Percentiles rank a stretch among this genome's conserved stretches.
Evolutionary conservation across 2,113 vertebrate species (phyloP).

Genomic region (Charina bottae): DNA sequence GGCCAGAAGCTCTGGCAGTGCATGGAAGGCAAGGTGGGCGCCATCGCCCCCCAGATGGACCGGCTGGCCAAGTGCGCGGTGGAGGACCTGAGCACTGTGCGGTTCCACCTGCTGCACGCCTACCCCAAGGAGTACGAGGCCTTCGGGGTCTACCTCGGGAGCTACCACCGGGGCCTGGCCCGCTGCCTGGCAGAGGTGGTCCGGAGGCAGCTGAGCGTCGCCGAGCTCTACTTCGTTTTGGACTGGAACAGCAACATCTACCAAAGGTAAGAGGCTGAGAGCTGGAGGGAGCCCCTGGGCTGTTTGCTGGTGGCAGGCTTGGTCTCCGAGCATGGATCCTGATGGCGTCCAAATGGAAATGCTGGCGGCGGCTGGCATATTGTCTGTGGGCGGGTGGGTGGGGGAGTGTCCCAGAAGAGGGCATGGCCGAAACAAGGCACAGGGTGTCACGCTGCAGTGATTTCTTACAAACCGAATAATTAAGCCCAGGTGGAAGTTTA

Average conservation of each 20-base stretch:
- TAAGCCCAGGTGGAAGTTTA: not conserved
- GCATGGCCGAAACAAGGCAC: not conserved
- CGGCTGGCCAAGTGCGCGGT: constrained; percentile 73
- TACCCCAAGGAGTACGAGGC: constrained; percentile 83
- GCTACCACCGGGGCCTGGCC: constrained; percentile 84
- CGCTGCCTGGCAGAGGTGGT: constrained; percentile 73
- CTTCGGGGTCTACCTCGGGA: constrained; percentile 83
- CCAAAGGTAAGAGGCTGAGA: constrained; percentile 73
- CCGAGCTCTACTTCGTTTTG: constrained; percentile 85
- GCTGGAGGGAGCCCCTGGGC: not conserved
- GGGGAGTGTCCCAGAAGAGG: not conserved
- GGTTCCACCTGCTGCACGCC: constrained; percentile 79
- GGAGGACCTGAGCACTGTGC: constrained; percentile 81
- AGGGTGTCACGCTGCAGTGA: too few species aligned
- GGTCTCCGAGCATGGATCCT: not conserved
- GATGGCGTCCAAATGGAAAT: not conserved
- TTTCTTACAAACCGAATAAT: not conserved
- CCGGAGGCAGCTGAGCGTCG: constrained; percentile 73
- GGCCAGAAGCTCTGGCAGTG: constrained; percentile 74
- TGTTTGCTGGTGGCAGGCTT: not conserved
- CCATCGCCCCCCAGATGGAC: constrained; percentile 74
- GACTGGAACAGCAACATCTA: constrained; percentile 91
- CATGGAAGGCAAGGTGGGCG: constrained; percentile 57
- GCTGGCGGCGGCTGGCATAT: not conserved
- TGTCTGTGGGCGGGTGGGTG: rapidly evolving